A percentile compares a stretch with the other conserved stretches of the same genome.
Evolutionary conservation across 2,888 invertebrate genomes (phyloP).

Genomic region (Eupeodes latifasciatus): DNA sequence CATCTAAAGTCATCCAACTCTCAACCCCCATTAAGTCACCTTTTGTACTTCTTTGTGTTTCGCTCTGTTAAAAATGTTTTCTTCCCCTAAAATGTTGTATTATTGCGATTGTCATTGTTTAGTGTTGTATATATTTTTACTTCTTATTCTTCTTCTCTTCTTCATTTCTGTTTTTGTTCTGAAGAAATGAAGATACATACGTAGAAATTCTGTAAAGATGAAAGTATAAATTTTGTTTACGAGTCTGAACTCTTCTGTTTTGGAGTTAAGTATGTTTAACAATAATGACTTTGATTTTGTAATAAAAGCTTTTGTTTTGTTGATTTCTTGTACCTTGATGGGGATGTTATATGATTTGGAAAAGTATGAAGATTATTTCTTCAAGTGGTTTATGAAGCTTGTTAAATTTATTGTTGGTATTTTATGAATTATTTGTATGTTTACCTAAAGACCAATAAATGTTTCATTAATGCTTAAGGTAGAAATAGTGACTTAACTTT

Average conservation of each 20-base stretch:
- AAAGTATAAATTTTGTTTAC: constrained; percentile 62
- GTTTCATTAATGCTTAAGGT: too few species aligned
- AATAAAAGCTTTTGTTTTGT: constrained; percentile 73
- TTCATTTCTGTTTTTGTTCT: background rate
- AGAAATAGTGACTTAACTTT: too few species aligned
- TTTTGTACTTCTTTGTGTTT: constrained; percentile 55
- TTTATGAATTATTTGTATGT: background rate
- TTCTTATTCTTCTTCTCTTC: constrained; percentile 4
- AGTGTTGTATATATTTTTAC: background rate
- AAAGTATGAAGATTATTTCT: constrained; percentile 21
- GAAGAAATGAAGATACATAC: constrained; percentile 21
- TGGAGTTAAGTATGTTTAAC: constrained; percentile 66
- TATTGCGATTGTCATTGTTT: constrained; percentile 27
- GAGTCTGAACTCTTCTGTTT: constrained; percentile 63
- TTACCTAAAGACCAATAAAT: background rate
- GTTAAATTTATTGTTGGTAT: constrained; percentile 34
- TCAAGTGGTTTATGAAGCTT: constrained; percentile 53
- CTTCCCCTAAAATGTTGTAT: constrained; percentile 51
- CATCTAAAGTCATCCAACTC: constrained; percentile 62
- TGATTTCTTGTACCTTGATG: constrained; percentile 30
- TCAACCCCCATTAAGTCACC: constrained; percentile 61
- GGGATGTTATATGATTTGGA: background rate
- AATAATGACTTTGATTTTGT: constrained; percentile 72
- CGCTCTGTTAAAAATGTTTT: constrained; percentile 54
- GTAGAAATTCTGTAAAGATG: constrained; percentile 16